Conservation (phyloP, 2,888 invertebrate genomes). For the Tetanocera ferruginea region DNA sequence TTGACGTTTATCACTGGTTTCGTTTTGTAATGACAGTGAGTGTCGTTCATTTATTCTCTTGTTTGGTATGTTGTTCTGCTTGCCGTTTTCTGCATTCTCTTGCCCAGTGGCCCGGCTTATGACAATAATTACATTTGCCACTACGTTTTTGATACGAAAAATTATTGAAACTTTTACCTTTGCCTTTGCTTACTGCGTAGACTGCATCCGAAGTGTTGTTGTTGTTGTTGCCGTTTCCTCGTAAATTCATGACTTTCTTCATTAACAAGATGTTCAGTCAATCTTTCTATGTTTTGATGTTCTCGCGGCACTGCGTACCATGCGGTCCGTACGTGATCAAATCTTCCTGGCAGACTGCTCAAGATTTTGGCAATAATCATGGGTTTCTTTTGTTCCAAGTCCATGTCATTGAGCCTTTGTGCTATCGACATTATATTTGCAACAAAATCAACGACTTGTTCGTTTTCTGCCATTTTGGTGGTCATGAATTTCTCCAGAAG, state of each 20-base stretch:
- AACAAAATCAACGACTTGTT: conserved; percentile 10
- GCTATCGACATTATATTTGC: background rate
- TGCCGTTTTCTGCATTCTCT: conserved; percentile 43
- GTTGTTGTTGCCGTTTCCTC: background rate
- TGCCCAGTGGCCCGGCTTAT: conserved; percentile 40
- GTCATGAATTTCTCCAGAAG: background rate
- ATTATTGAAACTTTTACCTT: background rate
- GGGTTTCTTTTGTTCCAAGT: background rate
- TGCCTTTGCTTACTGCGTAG: conserved; percentile 12
- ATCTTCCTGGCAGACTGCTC: conserved; percentile 43
- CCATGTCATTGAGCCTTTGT: conserved; percentile 10
- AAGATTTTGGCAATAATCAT: conserved; percentile 43
- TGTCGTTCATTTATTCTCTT: background rate
- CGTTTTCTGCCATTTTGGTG: background rate
- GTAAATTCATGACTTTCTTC: conserved; percentile 8
- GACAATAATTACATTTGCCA: background rate
- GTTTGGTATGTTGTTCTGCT: conserved; percentile 25
- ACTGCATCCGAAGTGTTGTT: conserved; percentile 2
- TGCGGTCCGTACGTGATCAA: conserved; percentile 28
- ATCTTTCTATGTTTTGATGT: conserved; percentile 41
- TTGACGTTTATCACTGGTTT: background rate
- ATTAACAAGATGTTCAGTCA: background rate
- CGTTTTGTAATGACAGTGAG: background rate
- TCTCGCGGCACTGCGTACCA: conserved; percentile 38
- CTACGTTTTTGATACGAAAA: conserved; percentile 30